Conservation (phyloP, 2,113 vertebrate species). For the Mustelus asterias region DNA sequence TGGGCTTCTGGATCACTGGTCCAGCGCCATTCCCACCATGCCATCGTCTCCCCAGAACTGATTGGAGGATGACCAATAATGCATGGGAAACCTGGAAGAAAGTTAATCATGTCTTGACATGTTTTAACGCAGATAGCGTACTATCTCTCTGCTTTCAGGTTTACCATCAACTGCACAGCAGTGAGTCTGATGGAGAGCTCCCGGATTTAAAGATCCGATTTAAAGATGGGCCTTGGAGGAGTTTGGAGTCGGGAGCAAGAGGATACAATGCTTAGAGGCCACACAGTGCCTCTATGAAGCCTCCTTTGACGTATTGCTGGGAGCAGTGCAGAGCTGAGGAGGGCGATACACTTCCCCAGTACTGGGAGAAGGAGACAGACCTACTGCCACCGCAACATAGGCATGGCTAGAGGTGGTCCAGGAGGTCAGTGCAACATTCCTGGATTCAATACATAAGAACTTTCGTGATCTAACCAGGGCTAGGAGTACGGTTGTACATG, state of each 20-base stretch:
- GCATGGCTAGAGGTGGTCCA: neutral
- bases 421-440: neutral
- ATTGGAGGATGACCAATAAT: too few relatives aligned
- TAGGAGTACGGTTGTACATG: neutral
- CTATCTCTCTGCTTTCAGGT: neutral
- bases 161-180: neutral
- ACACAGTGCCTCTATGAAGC: neutral
- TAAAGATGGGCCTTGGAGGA: too few relatives aligned
- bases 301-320: neutral
- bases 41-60: too few relatives aligned
- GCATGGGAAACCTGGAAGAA: neutral
- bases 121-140: neutral
- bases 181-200: neutral
- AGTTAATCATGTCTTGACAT: neutral
- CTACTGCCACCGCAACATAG: neutral
- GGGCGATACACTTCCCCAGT: neutral
- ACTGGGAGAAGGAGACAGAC: neutral
- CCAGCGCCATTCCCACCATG: too few relatives aligned
- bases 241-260: too few relatives aligned
- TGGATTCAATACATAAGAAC: neutral
- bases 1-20: too few relatives aligned
- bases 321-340: neutral
- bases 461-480: too few relatives aligned
- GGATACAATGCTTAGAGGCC: neutral
- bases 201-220: too few relatives aligned